A percentile compares a stretch with the other conserved stretches of the same genome.
phyloP scores from a whole-genome alignment of 2,888 invertebrate genomes.

The Ophonus ardosiacus region DNA sequence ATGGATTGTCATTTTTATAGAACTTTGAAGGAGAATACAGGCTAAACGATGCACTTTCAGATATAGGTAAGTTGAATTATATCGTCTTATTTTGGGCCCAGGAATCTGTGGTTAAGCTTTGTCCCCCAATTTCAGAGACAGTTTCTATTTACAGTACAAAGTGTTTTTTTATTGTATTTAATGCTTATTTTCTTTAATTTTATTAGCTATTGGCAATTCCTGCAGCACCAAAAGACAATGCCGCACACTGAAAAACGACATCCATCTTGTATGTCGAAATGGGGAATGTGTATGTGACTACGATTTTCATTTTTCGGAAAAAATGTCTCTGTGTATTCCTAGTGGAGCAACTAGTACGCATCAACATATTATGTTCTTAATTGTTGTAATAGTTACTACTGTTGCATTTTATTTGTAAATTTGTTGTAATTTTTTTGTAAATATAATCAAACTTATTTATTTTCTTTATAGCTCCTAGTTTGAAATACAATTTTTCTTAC shows the following conservation, averaged over 20 bases:
- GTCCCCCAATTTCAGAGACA: too few relatives aligned
- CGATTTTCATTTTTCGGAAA: neutral
- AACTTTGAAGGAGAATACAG: too few relatives aligned
- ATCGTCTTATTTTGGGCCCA: too few relatives aligned
- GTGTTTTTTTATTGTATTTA: neutral
- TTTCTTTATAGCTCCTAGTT: too few relatives aligned
- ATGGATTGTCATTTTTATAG: too few relatives aligned
- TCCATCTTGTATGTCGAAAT: neutral
- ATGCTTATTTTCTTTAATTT: neutral
- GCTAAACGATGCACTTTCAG: too few relatives aligned
- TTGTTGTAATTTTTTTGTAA: neutral
- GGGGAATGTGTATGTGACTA: constrained; percentile 16
- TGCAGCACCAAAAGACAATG: neutral
- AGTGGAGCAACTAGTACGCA: neutral
- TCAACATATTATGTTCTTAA: neutral
- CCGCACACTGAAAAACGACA: neutral
- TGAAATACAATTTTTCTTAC: too few relatives aligned
- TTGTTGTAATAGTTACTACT: neutral
- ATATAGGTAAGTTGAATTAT: too few relatives aligned
- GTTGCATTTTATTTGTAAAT: neutral
- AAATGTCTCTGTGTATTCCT: neutral
- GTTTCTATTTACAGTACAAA: too few relatives aligned
- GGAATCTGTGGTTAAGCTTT: too few relatives aligned
- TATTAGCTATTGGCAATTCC: neutral
- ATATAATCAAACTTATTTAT: too few relatives aligned